phyloP scores from a whole-genome alignment of 92 coral and sea anemone species.

The Paramuricea clavata region DNA sequence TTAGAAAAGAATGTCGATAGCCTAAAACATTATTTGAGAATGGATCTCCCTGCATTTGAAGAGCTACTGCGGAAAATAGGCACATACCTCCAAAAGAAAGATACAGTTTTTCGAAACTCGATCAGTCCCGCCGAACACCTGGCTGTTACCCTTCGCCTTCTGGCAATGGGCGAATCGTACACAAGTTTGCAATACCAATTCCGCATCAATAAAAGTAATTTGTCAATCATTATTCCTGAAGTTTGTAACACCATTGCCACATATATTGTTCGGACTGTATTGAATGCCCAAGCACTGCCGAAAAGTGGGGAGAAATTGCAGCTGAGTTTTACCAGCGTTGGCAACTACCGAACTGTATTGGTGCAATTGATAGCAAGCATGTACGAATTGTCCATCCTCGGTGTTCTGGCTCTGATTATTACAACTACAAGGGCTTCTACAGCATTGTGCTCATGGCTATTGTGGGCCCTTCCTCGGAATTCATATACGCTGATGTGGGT shows the following conservation, averaged over 20 bases:
- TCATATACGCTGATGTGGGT: constrained; percentile 81
- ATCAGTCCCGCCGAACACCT: constrained; percentile 74
- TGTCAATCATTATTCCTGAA: constrained; percentile 56
- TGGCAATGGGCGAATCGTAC: constrained; percentile 75
- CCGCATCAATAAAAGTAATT: constrained; percentile 59
- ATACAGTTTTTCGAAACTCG: constrained; percentile 33
- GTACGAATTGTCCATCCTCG: constrained; percentile 58
- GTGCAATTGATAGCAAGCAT: constrained; percentile 77
- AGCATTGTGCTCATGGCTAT: constrained; percentile 79
- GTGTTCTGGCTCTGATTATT: constrained; percentile 60
- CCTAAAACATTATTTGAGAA: constrained; percentile 10
- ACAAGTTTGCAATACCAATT: constrained; percentile 76
- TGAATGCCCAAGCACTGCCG: constrained; percentile 47
- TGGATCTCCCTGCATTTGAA: constrained; percentile 59
- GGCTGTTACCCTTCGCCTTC: constrained; percentile 69
- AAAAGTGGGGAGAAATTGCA: constrained; percentile 49
- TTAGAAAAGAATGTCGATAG: constrained; percentile 48
- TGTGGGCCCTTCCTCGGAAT: constrained; percentile 65
- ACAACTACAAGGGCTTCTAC: constrained; percentile 65
- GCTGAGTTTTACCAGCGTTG: constrained; percentile 50
- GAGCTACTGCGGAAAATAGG: constrained; percentile 27
- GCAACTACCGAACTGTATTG: constrained; percentile 67
- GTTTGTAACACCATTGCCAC: constrained; percentile 65
- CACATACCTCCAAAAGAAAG: constrained; percentile 23
- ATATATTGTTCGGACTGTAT: constrained; percentile 27